Percentiles rank a stretch among this genome's conserved stretches.
These are phyloP conservation scores for Sinelater perroti DNA, from an alignment of 2,888 invertebrate species.

Conservation along the genomic window DNA sequence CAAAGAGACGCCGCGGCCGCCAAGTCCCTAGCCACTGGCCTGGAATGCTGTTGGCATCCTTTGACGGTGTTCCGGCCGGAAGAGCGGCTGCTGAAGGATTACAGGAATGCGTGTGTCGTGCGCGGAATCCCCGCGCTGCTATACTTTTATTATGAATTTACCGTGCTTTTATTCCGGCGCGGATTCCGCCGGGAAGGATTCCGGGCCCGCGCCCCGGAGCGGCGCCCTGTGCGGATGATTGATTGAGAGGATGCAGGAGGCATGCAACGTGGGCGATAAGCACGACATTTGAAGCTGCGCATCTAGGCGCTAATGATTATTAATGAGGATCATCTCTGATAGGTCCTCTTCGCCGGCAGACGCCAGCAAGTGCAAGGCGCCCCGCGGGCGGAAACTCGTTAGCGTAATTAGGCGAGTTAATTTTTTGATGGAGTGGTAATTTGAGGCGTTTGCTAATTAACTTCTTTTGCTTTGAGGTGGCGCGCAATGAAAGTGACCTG, in stretches of 20 bases:
- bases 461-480: no score
- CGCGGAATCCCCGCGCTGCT: constrained; percentile 28
- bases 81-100: constrained; percentile 37
- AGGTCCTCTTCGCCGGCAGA: constrained; percentile 27
- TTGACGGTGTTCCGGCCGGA: constrained; percentile 44
- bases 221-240: constrained; percentile 18
- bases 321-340: constrained; percentile 30
- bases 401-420: constrained; percentile 18
- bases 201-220: neutral
- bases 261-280: constrained; percentile 26
- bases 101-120: constrained; percentile 43
- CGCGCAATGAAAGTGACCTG: no score
- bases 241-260: constrained; percentile 27
- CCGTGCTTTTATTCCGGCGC: constrained; percentile 12
- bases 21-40: constrained; percentile 39
- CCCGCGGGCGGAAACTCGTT: constrained; percentile 12
- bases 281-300: constrained; percentile 26
- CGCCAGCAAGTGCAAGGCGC: constrained; percentile 27
- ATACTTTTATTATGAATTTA: constrained; percentile 25
- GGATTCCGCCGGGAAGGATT: constrained; percentile 11
- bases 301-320: constrained; percentile 33
- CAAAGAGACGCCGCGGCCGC: constrained; percentile 14
- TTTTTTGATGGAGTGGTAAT: neutral
- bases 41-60: constrained; percentile 46
- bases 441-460: no score